phyloP scores from a whole-genome alignment of 2,888 invertebrate species.

The Nezara viridula region DNA sequence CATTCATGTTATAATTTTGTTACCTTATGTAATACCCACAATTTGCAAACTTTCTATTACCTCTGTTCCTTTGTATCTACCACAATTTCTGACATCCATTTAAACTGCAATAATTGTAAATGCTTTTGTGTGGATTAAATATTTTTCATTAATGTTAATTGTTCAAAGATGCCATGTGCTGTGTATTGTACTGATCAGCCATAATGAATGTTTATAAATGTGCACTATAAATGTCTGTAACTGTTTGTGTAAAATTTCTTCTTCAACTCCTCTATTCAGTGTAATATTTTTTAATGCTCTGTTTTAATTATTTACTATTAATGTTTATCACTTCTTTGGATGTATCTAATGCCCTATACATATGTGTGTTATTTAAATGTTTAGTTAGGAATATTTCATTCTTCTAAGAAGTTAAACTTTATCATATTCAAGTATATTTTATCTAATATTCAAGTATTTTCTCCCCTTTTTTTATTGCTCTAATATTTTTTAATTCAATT shows the following conservation, averaged over 20 bases:
- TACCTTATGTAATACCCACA: not conserved
- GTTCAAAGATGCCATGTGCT: constrained; percentile 12
- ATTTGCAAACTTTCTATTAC: constrained; percentile 19
- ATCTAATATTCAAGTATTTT: not conserved
- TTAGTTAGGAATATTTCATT: constrained; percentile 28
- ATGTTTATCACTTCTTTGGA: constrained; percentile 40
- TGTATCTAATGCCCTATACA: constrained; percentile 1
- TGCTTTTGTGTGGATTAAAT: constrained; percentile 40
- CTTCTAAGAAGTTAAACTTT: not conserved
- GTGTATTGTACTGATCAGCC: constrained; percentile 22
- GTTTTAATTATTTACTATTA: constrained; percentile 26
- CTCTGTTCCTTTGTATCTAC: not conserved
- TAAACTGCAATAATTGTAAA: constrained; percentile 25
- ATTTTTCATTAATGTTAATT: constrained; percentile 42
- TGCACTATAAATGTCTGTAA: constrained; percentile 44
- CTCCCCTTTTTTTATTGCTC: not conserved
- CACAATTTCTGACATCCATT: constrained; percentile 18
- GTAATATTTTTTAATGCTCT: constrained; percentile 25
- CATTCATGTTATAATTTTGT: constrained; percentile 47
- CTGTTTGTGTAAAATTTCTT: constrained; percentile 37
- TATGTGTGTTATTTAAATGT: constrained; percentile 27
- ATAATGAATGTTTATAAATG: constrained; percentile 26
- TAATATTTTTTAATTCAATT: not conserved
- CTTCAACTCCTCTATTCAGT: constrained; percentile 27
- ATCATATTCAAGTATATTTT: no score